Percentiles rank a stretch among this genome's conserved stretches.
phyloP scores from a whole-genome alignment of 1,140 invertebrate genomes.

The Tetragonula clypearis region DNA sequence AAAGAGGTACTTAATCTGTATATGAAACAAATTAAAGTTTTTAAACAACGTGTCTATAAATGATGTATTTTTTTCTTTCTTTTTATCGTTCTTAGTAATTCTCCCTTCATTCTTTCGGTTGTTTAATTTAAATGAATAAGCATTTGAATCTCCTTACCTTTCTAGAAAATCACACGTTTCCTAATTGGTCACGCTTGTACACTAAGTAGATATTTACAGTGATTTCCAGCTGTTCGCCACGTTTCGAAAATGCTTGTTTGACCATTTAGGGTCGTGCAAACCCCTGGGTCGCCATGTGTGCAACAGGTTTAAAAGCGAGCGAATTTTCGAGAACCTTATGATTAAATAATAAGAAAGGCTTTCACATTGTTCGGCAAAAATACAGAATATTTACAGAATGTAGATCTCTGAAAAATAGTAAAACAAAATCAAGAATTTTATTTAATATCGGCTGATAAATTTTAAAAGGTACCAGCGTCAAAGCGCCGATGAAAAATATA shows the following conservation, averaged over 20 bases:
- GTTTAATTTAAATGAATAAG: neutral
- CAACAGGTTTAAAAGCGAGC: no score
- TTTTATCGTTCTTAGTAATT: neutral
- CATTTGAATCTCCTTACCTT: neutral
- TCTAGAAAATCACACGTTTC: neutral
- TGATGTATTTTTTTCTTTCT: neutral
- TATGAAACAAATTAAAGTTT: neutral
- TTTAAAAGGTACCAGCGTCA: no score
- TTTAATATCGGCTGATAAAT: no score
- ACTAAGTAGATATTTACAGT: no score
- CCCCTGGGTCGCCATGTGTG: neutral
- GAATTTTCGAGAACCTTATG: neutral
- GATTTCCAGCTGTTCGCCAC: no score
- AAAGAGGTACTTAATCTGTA: slow-evolving; percentile 1
- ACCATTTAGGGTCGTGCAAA: neutral
- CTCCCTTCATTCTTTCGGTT: neutral
- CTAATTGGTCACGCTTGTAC: neutral
- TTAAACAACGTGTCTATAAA: slow-evolving; percentile 8
- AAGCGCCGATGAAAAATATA: no score
- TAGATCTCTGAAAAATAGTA: no score
- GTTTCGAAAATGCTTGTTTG: neutral
- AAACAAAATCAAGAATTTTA: no score
- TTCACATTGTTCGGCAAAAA: no score
- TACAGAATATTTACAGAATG: no score
- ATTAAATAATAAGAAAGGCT: neutral